phyloP scores from a whole-genome alignment of 2,113 vertebrate genomes.

The sheep (Ovis aries) region DNA sequence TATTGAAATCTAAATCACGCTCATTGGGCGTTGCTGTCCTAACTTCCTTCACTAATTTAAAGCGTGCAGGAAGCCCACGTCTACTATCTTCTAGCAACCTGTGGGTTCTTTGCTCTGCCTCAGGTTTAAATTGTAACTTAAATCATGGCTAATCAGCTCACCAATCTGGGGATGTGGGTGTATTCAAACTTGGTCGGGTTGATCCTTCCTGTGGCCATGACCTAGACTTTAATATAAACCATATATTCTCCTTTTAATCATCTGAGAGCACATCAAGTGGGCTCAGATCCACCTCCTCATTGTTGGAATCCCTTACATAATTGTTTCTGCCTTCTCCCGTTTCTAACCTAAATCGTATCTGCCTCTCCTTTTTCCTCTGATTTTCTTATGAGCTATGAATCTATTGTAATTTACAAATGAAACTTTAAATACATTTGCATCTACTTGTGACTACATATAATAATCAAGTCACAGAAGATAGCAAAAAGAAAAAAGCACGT shows the following conservation, averaged over 20 bases:
- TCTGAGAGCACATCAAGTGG: background rate
- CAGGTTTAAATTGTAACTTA: background rate
- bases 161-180: background rate
- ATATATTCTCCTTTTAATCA: background rate
- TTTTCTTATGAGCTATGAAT: background rate
- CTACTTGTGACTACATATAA: background rate
- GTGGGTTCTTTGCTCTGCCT: background rate
- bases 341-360: background rate
- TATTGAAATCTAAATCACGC: background rate
- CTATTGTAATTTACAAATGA: background rate
- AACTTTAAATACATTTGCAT: background rate
- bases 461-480: background rate
- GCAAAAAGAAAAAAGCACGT: background rate
- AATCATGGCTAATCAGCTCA: too few species aligned
- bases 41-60: background rate
- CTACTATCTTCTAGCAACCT: fast-evolving
- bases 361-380: background rate
- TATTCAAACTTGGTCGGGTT: background rate
- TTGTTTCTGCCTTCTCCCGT: background rate
- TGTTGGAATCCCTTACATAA: background rate
- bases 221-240: background rate
- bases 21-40: background rate
- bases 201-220: background rate
- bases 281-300: background rate
- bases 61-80: fast-evolving